A percentile compares a stretch with the other conserved stretches of the same genome.
Conservation (phyloP, 2,888 invertebrate genomes). For the Pachliopta kotzebuea region DNA sequence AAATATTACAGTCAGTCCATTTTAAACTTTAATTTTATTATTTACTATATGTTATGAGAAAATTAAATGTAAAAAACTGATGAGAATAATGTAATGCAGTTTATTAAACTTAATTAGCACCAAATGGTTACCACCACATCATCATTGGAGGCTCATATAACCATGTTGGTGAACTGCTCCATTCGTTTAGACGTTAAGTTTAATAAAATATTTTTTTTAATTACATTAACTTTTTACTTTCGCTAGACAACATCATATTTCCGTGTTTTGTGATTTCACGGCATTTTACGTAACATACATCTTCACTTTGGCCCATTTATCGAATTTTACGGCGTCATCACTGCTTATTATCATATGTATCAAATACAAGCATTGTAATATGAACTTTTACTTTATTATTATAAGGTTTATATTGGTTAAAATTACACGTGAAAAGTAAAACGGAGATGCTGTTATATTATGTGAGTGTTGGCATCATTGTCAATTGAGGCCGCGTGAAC, state of each 20-base stretch:
- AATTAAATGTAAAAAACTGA: too few relatives aligned
- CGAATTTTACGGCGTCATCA: conserved; percentile 7
- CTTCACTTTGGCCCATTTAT: conserved; percentile 13
- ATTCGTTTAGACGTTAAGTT: too few relatives aligned
- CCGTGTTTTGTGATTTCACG: conserved; percentile 5
- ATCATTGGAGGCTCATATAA: too few relatives aligned
- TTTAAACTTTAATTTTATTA: too few relatives aligned
- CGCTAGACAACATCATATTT: conserved; percentile 12
- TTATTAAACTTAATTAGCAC: too few relatives aligned
- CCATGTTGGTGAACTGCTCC: too few relatives aligned
- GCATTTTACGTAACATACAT: conserved; percentile 16
- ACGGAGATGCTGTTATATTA: conserved; percentile 3
- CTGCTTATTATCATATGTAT: background rate
- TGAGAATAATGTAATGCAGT: too few relatives aligned
- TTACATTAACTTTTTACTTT: background rate
- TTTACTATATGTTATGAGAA: too few relatives aligned
- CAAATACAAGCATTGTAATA: background rate
- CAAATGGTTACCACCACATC: too few relatives aligned
- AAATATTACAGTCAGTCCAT: too few relatives aligned
- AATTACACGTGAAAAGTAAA: background rate
- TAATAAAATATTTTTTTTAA: too few relatives aligned
- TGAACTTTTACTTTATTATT: background rate
- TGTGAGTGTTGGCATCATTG: conserved; percentile 7
- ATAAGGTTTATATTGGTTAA: conserved; percentile 6
- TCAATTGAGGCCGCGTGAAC: conserved; percentile 21